Percentiles rank a stretch among this genome's conserved stretches.
Conservation (phyloP, 2,888 invertebrate genomes). For the Tetragonula carbonaria region DNA sequence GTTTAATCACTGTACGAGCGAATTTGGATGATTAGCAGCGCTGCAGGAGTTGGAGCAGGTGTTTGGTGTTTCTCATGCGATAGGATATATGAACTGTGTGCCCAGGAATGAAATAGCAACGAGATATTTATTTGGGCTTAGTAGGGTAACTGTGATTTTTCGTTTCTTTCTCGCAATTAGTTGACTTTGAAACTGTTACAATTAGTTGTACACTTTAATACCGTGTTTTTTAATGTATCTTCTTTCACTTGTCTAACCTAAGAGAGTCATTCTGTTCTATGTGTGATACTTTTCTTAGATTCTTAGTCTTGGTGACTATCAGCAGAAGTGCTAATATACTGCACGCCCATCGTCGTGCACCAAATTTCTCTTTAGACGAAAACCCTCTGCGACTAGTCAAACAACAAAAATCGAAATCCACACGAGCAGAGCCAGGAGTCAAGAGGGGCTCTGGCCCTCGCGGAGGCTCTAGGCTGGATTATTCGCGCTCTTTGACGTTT, state of each 20-base stretch:
- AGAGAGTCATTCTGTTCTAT: too few relatives aligned
- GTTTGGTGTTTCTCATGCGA: background rate
- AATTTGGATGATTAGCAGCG: background rate
- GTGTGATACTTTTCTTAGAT: too few relatives aligned
- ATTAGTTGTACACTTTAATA: too few relatives aligned
- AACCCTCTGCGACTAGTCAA: background rate
- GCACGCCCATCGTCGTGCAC: background rate
- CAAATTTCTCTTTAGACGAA: background rate
- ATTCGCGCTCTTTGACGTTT: background rate
- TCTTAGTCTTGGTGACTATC: too few relatives aligned
- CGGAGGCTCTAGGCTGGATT: background rate
- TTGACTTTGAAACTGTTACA: too few relatives aligned
- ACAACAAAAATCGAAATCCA: background rate
- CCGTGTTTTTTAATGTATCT: too few relatives aligned
- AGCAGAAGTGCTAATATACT: background rate
- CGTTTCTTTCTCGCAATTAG: too few relatives aligned
- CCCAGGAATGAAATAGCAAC: too few relatives aligned
- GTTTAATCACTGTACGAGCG: constrained; percentile 12
- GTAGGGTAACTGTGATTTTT: too few relatives aligned
- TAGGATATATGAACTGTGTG: too few relatives aligned
- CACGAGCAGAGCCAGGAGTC: background rate
- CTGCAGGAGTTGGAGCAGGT: background rate
- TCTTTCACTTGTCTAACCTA: too few relatives aligned
- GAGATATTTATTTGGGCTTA: too few relatives aligned
- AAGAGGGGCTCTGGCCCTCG: background rate